These are phyloP conservation scores for Typhlomys cinereus DNA, from an alignment of 2,113 vertebrate species.

Conservation along the genomic window DNA sequence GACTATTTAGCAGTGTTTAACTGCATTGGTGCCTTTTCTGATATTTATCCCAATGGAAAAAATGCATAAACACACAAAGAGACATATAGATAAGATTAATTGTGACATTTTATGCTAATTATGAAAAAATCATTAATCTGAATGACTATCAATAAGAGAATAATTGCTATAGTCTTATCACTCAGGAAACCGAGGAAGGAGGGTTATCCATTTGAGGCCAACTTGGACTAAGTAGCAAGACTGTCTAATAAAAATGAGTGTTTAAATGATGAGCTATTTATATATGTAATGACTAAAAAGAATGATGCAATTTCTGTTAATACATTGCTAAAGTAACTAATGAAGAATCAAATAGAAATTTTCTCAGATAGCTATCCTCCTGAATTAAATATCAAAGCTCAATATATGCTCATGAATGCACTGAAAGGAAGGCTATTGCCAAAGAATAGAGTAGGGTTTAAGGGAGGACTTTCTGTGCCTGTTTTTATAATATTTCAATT, in stretches of 20 bases:
- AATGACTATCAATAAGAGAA: not conserved
- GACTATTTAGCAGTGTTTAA: not conserved
- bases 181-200: not conserved
- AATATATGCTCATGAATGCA: not conserved
- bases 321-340: not conserved
- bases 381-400: not conserved
- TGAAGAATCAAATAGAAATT: constrained; percentile 37
- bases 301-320: constrained; percentile 33
- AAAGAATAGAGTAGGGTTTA: not conserved
- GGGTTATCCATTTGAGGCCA: not conserved
- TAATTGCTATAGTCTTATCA: not conserved
- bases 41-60: not conserved
- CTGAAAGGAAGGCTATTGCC: not conserved
- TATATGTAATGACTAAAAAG: not conserved
- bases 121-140: constrained; percentile 29
- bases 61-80: not conserved
- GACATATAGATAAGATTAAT: not conserved
- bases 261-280: constrained; percentile 9
- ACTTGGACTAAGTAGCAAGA: not conserved
- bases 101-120: not conserved
- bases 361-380: not conserved
- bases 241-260: not conserved
- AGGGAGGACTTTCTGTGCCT: not conserved
- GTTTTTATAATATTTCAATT: not conserved
- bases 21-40: not conserved